Evolutionary conservation across 2,113 vertebrate species (phyloP).

Genomic region (Pungitius pungitius): DNA sequence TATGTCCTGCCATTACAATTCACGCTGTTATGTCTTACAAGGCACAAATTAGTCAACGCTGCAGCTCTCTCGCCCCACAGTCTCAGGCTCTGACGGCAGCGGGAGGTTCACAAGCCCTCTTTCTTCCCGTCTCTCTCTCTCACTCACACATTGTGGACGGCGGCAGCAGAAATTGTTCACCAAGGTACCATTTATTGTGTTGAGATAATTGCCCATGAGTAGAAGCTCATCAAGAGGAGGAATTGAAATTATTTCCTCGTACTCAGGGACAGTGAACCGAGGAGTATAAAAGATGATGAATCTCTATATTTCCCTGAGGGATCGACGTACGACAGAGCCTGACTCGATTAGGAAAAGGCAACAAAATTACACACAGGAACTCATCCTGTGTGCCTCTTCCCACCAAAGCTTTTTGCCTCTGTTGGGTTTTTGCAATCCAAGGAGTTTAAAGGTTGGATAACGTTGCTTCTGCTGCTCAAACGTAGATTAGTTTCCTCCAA

Average conservation of each 20-base stretch:
- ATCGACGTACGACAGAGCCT: slow-evolving; percentile 73
- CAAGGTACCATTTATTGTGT: slow-evolving; percentile 79
- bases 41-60: slow-evolving; percentile 22
- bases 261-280: slow-evolving; percentile 76
- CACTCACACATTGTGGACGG: slow-evolving; percentile 51
- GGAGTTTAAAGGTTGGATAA: slow-evolving; percentile 49
- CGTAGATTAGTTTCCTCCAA: slow-evolving; percentile 60
- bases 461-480: slow-evolving; percentile 30
- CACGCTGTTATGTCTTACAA: slow-evolving; percentile 25
- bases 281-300: slow-evolving; percentile 83
- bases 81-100: slow-evolving; percentile 2
- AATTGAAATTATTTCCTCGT: slow-evolving; percentile 84
- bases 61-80: neutral
- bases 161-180: slow-evolving; percentile 65
- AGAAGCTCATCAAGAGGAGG: slow-evolving; percentile 84
- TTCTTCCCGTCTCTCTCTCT: neutral
- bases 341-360: slow-evolving; percentile 79
- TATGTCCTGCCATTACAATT: slow-evolving; percentile 33
- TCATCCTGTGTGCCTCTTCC: slow-evolving; percentile 16
- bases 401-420: neutral
- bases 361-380: slow-evolving; percentile 54
- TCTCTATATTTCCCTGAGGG: slow-evolving; percentile 81
- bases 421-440: neutral
- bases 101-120: slow-evolving; percentile 29
- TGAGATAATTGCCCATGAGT: slow-evolving; percentile 83